Evolutionary conservation across 2,797 vertebrate species (phyloP).

Genomic region (Hemitrygon akajei): DNA sequence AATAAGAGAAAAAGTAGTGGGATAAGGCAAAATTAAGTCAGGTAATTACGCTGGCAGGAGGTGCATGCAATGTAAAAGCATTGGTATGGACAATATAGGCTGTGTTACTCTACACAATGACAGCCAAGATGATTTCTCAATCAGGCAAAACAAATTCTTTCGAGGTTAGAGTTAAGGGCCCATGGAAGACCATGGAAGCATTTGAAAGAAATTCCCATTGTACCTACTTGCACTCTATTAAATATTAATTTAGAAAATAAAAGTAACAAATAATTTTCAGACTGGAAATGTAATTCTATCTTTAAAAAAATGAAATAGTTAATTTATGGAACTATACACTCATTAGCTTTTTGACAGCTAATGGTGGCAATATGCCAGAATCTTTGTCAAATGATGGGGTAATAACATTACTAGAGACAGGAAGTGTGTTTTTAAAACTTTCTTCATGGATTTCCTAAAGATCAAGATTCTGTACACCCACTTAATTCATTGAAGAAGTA

Average conservation of each 20-base stretch:
- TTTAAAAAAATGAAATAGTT: neutral
- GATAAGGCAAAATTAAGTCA: neutral
- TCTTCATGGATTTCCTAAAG: too few relatives aligned
- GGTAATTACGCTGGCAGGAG: neutral
- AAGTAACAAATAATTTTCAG: neutral
- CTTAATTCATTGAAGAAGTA: too few relatives aligned
- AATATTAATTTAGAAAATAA: neutral
- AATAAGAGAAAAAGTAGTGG: neutral
- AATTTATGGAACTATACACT: neutral
- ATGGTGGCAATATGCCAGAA: neutral
- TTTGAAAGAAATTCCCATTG: neutral
- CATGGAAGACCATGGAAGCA: neutral
- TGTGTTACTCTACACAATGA: neutral
- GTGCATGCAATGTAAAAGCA: neutral
- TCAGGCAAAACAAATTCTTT: neutral
- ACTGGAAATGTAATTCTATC: neutral
- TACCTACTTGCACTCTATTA: neutral
- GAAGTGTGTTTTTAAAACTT: too few relatives aligned
- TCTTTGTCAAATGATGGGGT: neutral
- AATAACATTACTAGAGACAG: neutral
- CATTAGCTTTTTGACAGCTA: neutral
- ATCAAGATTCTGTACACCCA: too few relatives aligned
- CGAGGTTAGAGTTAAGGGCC: neutral
- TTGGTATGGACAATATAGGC: neutral
- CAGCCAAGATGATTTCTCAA: neutral